Base-by-base conservation (phyloP, 2,888 invertebrate genomes). In the Parascotia fuliginaria region DNA sequence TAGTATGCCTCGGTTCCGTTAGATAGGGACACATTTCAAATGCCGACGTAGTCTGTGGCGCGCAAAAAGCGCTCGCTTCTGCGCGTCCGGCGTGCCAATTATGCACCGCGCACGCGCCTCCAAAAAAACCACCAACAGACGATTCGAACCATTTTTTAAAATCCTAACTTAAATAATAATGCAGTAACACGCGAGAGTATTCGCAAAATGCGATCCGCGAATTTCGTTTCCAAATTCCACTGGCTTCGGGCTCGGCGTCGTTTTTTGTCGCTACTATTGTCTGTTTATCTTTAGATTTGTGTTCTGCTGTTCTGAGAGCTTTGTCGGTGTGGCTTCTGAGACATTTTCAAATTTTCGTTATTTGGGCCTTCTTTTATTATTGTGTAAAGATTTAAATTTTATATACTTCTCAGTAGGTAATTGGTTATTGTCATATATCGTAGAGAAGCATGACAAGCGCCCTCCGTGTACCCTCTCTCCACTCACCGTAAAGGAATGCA, bases 131-230 rank as follows among this genome's bases (percentile, higher is more conserved):
- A 80, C 73, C 77, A 74, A 65, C 75, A 74, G 76, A 78, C 83
- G 82, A 87, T 85, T 80, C 81, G 67, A 83, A 78, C 83, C 84
- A 87, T 89, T 87, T 89, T 85, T 82, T 85, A 84, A 89, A 87
- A 86, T 65, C 75, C 79, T 77, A 83, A 74, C 83, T 85, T 87
- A 89, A 90, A 91, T 91, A 92, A 92, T 91, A 91, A 90, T 91
- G 91, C 91, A 88, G 87, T 89, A 91, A 92, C 92, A 92, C 91
- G 92, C 92, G 89, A 91, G 85, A 85, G 80, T 84, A 92, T 92
- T 86, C 84, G 82, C 87, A 83, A 89, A 89, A 91, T 91, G 90
- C 91, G 87, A 91, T 91, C 85, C 85, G 67, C 84, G 86, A 87
- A 88, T 89, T 89, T 89, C 82, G 87, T 83, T 87, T 85, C 84